Base-by-base conservation (phyloP, 2,113 vertebrate species). In the Cyprinodon tularosa region DNA sequence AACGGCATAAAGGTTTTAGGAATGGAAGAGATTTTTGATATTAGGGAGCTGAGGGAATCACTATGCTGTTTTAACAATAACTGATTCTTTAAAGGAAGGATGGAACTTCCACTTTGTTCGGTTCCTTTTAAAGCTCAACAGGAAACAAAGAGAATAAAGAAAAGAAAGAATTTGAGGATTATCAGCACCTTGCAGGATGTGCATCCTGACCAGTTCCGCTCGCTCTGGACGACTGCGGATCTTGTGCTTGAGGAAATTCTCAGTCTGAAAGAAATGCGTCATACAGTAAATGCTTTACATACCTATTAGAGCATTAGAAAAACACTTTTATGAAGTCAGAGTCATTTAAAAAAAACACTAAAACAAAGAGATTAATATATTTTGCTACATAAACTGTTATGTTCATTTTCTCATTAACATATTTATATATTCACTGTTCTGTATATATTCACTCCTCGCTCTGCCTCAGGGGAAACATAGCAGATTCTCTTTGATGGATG, bases 181-280 rank as follows among this genome's bases (percentile, higher is more conserved):
- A 14, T 48, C 45, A 50, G 40, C 90, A 99, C 98, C 98, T 95
- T 99, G 96, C 29, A 99, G 94, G 90, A 99, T 99, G 90, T 99
- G 98, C 98, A 99, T 99, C 90, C 98, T 96, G 90, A 99, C 96
- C 83, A 99, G 93, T 91, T 99, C 98, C 1, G 97, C 96, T 66
- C 97, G 95, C 84, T 99, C 97, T 0, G 98, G 98, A 66, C 98
- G 93, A 88, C 97, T 99, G 74, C 98, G 95, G 82, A 99, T 99
- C 93, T 99, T 99, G 92, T 99, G 98, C 92, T 99, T 99, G 92
- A 99, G 89, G 90, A 99, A 99, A 90, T 98, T 99, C 86, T 99
- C 98, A 1, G 98, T 99, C 98, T 99, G 83, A 1, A 59, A 82
- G 17, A 62, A 44, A 50, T 3, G 42, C 39, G 44, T 3, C 20